Evolutionary conservation across 1,140 invertebrate species (phyloP).

Genomic region (Notospermus geniculatus): DNA sequence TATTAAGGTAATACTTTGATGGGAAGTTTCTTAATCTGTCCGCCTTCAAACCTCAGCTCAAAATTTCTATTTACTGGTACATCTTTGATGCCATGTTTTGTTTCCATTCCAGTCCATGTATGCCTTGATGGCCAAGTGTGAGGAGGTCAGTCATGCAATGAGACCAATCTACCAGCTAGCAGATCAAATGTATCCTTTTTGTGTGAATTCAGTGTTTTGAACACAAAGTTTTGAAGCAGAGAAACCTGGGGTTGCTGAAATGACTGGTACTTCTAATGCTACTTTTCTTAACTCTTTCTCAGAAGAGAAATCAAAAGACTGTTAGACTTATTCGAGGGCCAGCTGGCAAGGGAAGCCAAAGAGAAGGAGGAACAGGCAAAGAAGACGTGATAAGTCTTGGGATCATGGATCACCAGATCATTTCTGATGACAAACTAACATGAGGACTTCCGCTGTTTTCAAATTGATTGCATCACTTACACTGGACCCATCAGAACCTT

Average conservation of each 20-base stretch:
- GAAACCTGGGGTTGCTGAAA: too few species aligned
- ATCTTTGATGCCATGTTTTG: constrained; percentile 14
- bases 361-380: constrained; percentile 2
- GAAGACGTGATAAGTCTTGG: background rate
- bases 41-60: too few species aligned
- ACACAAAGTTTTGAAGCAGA: too few species aligned
- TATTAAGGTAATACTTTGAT: constrained; percentile 85
- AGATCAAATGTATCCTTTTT: constrained; percentile 73
- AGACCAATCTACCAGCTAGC: constrained; percentile 78
- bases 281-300: constrained; percentile 33
- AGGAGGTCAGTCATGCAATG: constrained; percentile 89
- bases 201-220: too few species aligned
- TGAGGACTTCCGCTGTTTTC: too few species aligned
- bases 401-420: too few species aligned
- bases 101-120: constrained; percentile 75
- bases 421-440: too few species aligned
- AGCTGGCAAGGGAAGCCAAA: constrained; percentile 31
- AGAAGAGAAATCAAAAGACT: constrained; percentile 59
- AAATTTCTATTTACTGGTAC: too few species aligned
- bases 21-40: too few species aligned
- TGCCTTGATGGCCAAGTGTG: constrained; percentile 92
- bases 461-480: too few species aligned
- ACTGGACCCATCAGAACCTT: too few species aligned
- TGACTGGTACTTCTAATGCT: too few species aligned
- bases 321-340: constrained; percentile 60